These are phyloP conservation scores for Dendroctonus ponderosae DNA, from an alignment of 1,140 invertebrate species.

Conservation along the genomic window DNA sequence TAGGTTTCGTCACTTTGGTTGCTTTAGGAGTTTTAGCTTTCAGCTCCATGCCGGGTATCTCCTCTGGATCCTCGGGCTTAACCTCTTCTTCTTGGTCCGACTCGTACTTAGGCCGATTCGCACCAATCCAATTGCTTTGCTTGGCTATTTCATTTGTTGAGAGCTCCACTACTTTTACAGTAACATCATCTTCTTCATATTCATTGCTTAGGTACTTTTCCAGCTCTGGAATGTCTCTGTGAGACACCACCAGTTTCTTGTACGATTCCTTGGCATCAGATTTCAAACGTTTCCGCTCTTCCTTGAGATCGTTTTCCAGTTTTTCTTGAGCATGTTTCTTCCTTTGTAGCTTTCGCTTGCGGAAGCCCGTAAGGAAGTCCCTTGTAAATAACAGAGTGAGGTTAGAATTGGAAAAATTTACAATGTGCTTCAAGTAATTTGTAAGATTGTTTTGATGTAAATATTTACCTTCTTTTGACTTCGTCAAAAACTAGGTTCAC, in stretches of 20 bases:
- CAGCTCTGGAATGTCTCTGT: slow-evolving; percentile 64
- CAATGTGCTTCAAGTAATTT: not conserved
- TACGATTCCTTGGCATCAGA: slow-evolving; percentile 67
- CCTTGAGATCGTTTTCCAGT: slow-evolving; percentile 66
- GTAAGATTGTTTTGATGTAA: slow-evolving; percentile 8
- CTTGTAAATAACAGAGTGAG: slow-evolving; percentile 40
- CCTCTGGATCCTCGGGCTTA: slow-evolving; percentile 47
- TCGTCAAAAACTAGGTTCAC: slow-evolving; percentile 61
- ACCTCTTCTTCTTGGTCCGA: slow-evolving; percentile 50
- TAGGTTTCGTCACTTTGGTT: slow-evolving; percentile 32
- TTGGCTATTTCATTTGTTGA: slow-evolving; percentile 64
- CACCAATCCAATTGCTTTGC: slow-evolving; percentile 67
- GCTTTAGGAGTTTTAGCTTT: slow-evolving; percentile 42
- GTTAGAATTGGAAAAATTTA: slow-evolving; percentile 5
- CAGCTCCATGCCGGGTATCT: slow-evolving; percentile 61
- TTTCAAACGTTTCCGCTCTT: slow-evolving; percentile 71
- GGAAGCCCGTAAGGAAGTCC: slow-evolving; percentile 75
- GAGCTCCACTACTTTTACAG: slow-evolving; percentile 72
- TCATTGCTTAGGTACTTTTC: slow-evolving; percentile 63
- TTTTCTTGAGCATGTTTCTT: slow-evolving; percentile 69
- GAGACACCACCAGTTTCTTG: slow-evolving; percentile 63
- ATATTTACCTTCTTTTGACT: slow-evolving; percentile 59
- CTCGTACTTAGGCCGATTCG: slow-evolving; percentile 59
- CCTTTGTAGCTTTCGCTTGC: slow-evolving; percentile 70
- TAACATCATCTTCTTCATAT: slow-evolving; percentile 71